Evolutionary conservation across 2,113 vertebrate genomes (phyloP).

Genomic region (Pedionomus torquatus): DNA sequence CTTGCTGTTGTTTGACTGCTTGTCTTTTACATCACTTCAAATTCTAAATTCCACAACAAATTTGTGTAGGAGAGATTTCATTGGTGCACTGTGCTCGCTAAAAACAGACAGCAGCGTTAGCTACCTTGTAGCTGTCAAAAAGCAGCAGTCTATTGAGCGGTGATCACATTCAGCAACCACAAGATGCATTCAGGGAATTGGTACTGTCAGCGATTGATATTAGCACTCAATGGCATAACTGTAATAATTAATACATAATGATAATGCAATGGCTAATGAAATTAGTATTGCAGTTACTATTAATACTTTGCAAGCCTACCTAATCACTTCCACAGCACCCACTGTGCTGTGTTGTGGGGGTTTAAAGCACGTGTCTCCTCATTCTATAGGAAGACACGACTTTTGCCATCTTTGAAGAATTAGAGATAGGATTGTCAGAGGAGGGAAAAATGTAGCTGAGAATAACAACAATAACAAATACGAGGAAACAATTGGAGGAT

Average conservation of each 20-base stretch:
- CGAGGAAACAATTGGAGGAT: neutral
- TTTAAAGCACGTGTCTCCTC: neutral
- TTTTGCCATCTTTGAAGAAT: neutral
- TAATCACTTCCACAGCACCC: neutral
- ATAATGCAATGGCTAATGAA: slow-evolving; percentile 67
- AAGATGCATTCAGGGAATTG: slow-evolving; percentile 68
- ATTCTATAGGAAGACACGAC: neutral
- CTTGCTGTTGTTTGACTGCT: neutral
- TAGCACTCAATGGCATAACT: slow-evolving; percentile 57
- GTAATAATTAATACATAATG: slow-evolving; percentile 71
- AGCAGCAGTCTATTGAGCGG: neutral
- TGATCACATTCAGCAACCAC: slow-evolving; percentile 67
- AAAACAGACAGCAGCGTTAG: neutral
- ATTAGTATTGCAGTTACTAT: slow-evolving; percentile 42
- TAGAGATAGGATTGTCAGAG: neutral
- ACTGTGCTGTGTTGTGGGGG: neutral
- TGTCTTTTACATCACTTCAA: neutral
- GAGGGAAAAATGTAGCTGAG: neutral
- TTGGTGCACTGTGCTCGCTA: neutral
- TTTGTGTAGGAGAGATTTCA: neutral
- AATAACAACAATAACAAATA: neutral
- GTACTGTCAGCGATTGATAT: slow-evolving; percentile 56
- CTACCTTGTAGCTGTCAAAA: slow-evolving; percentile 26
- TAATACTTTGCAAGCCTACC: slow-evolving; percentile 5
- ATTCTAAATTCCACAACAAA: neutral